Base-by-base conservation (phyloP, 2,888 invertebrate genomes). In the Zaprionus obscuricornis region DNA sequence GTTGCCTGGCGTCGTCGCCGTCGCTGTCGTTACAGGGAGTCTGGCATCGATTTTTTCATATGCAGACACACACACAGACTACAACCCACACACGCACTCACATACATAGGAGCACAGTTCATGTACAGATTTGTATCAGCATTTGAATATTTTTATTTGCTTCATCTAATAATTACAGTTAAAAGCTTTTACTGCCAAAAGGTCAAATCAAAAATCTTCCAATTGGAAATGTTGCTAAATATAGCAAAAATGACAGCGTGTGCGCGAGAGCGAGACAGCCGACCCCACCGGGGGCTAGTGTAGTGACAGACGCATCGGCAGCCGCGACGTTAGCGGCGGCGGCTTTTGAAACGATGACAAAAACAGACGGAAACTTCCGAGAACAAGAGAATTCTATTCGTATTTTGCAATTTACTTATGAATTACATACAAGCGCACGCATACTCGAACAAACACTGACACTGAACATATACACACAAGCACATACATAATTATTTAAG, bases 21-120 rank as follows among this genome's bases (percentile, higher is more conserved):
- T 33, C 43, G 51, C 34, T 42, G 59, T 54, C 52, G 63, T 47
- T 59, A 62, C 66, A 85, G 82, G 85, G 82, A 81, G 86, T 82
- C 81, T 82, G 86, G 83, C 78, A 82, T 82, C 81, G 81, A 82
- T 82, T 82, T 81, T 81, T 82, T 86, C 68, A 63, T 60, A 84
- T 68, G 68, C 85, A 70, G 66, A 81, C 64, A 65, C 51, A 56
- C 51, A 27, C 42, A 64, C 31, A 16, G 17, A 10, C 50, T 42
- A n/a, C 26, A 58, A 36, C 43, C 18, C 52, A 54, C 55, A 37
- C 50, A 50, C 50, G 39, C 50, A 45, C 37, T 36, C 52, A 24
- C 55, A 43, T 49, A 36, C 27, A 54, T 33, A 49, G 42, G 34
- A 54, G 52, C 52, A 36, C 51, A 8, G n/a, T 40, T 46, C 34